These are phyloP conservation scores for Calameuta pallipes DNA, from an alignment of 2,888 invertebrate genomes.

Conservation along the genomic window DNA sequence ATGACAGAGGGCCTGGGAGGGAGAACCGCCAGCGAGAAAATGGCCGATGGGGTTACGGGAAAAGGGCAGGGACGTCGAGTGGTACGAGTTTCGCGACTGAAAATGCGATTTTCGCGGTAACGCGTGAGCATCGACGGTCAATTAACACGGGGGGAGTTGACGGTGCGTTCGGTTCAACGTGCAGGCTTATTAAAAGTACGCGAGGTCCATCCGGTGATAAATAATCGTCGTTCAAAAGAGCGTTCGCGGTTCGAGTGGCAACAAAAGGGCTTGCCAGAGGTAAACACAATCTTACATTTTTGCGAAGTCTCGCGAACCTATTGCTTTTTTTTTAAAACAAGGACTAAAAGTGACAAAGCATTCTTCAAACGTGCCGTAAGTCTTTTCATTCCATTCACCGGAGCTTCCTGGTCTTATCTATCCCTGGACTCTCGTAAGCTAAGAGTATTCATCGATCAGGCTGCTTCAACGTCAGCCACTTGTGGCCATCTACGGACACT, in stretches of 20 bases:
- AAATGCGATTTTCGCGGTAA: conserved; percentile 41
- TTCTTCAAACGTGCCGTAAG: neutral
- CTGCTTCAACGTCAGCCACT: conserved; percentile 56
- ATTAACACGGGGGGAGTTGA: conserved; percentile 18
- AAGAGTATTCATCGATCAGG: conserved; percentile 54
- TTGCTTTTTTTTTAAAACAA: conserved; percentile 12
- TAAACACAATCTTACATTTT: conserved; percentile 50
- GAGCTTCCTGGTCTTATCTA: neutral
- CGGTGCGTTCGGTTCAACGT: conserved; percentile 17
- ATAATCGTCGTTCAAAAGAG: conserved; percentile 42
- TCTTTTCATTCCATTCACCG: neutral
- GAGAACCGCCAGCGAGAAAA: conserved; percentile 59
- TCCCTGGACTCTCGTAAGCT: conserved; percentile 10
- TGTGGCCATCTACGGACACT: conserved; percentile 56
- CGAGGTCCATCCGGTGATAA: conserved; percentile 5
- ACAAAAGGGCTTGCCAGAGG: conserved; percentile 56
- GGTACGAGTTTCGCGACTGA: conserved; percentile 47
- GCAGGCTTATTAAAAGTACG: conserved; percentile 5
- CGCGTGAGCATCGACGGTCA: conserved; percentile 24
- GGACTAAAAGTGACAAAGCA: neutral
- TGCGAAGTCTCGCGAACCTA: conserved; percentile 17
- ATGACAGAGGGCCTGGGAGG: conserved; percentile 33
- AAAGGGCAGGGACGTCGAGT: conserved; percentile 64
- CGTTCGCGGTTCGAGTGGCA: conserved; percentile 52
- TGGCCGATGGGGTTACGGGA: conserved; percentile 62